These are phyloP conservation scores for Semaprochilodus insignis DNA, from an alignment of 2,797 vertebrate species.

Conservation along the genomic window DNA sequence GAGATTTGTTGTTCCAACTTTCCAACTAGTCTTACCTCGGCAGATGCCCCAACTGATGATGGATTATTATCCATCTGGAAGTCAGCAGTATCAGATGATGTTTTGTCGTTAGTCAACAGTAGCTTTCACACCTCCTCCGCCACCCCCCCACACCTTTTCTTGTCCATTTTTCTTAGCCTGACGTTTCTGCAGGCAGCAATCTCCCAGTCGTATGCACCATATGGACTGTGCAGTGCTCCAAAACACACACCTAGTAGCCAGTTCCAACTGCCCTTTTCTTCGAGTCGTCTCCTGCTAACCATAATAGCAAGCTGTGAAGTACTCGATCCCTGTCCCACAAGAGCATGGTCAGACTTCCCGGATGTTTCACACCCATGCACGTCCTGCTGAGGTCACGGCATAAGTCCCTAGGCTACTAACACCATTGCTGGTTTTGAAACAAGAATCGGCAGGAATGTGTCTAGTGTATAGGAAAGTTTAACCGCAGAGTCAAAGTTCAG, in stretches of 20 bases:
- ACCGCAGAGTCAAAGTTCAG: slow-evolving; percentile 45
- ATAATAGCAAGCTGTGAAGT: slow-evolving; percentile 42
- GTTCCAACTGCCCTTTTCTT: background rate
- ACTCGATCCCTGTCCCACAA: slow-evolving; percentile 38
- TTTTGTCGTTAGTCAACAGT: slow-evolving; percentile 41
- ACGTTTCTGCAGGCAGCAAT: slow-evolving; percentile 25
- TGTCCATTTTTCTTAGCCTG: background rate
- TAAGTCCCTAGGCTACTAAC: slow-evolving; percentile 29
- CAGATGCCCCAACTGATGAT: slow-evolving; percentile 15
- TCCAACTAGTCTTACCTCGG: background rate
- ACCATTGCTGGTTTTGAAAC: slow-evolving; percentile 49
- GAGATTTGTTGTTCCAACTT: slow-evolving; percentile 16
- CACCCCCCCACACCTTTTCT: slow-evolving; percentile 15
- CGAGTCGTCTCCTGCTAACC: slow-evolving; percentile 13
- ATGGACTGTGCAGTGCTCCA: background rate
- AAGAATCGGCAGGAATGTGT: slow-evolving; percentile 29
- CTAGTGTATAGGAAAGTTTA: slow-evolving; percentile 46
- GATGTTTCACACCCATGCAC: slow-evolving; percentile 36
- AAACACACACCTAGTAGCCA: slow-evolving; percentile 32
- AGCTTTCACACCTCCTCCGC: slow-evolving; percentile 14
- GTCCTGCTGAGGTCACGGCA: slow-evolving; percentile 45
- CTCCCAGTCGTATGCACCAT: slow-evolving; percentile 1
- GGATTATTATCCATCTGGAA: slow-evolving; percentile 13
- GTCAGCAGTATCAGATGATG: slow-evolving; percentile 26
- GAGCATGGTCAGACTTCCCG: slow-evolving; percentile 34